Evolutionary conservation across 2,113 vertebrate genomes (phyloP).

Genomic region (Paracanthobrama guichenoti): DNA sequence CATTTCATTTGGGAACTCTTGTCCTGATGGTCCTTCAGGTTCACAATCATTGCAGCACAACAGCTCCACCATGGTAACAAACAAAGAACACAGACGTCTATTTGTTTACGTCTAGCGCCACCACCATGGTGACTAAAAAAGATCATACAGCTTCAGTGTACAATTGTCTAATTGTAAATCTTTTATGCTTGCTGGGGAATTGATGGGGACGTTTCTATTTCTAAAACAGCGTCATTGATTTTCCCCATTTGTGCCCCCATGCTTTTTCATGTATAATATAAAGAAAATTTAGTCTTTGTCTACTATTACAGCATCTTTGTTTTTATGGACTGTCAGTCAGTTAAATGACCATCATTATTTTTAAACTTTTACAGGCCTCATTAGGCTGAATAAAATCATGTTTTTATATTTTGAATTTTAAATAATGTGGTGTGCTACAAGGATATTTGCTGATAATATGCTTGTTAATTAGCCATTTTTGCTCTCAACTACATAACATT

Average conservation of each 20-base stretch:
- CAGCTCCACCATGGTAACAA: constrained; percentile 45
- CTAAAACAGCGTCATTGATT: neutral
- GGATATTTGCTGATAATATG: neutral
- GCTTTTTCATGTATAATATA: neutral
- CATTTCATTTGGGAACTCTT: constrained; percentile 28
- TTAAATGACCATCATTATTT: neutral
- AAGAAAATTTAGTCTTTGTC: neutral
- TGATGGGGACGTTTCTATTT: neutral
- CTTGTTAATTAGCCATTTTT: neutral
- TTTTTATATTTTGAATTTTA: neutral
- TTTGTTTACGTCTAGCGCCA: neutral
- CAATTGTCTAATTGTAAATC: neutral
- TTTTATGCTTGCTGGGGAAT: neutral
- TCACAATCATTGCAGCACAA: constrained; percentile 22
- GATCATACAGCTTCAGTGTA: neutral
- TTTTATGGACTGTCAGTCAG: neutral
- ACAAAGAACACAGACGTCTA: neutral
- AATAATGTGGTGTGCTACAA: neutral
- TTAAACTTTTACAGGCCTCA: neutral
- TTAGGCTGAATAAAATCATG: neutral
- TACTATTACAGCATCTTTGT: no score
- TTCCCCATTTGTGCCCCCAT: neutral
- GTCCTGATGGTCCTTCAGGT: constrained; percentile 25
- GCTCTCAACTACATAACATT: neutral
- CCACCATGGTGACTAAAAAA: neutral